Evolutionary conservation across 2,113 vertebrate genomes (phyloP).

Genomic region (Cichladusa arquata): DNA sequence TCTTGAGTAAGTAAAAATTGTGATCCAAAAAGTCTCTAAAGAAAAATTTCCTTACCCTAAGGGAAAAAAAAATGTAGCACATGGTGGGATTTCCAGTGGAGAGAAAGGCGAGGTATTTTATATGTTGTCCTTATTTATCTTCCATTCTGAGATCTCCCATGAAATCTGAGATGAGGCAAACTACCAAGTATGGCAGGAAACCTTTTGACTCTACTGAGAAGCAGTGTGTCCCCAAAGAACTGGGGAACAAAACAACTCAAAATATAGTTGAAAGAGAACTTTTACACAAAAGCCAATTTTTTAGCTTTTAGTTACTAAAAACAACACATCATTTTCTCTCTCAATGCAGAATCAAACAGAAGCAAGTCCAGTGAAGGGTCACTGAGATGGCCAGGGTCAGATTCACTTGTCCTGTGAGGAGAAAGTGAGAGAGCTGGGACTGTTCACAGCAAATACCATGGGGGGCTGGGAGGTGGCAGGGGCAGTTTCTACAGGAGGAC

Average conservation of each 20-base stretch:
- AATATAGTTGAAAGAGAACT: background rate
- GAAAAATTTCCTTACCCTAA: background rate
- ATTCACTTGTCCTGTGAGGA: background rate
- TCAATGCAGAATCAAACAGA: background rate
- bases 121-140: background rate
- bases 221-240: background rate
- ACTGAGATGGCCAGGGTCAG: background rate
- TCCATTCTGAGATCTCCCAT: background rate
- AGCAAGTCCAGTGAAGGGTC: background rate
- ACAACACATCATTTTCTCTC: background rate
- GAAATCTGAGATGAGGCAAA: background rate
- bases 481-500: background rate
- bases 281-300: background rate
- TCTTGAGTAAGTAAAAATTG: background rate
- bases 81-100: background rate
- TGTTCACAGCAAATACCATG: background rate
- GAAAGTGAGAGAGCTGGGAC: background rate
- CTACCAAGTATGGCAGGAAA: background rate
- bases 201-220: background rate
- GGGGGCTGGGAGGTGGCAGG: fast-evolving
- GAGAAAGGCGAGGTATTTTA: background rate
- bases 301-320: background rate
- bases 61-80: background rate
- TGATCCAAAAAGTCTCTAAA: background rate
- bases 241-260: background rate